Percentiles rank a stretch among this genome's conserved stretches.
Conservation (phyloP, 2,113 vertebrate genomes). For the Tetrax tetrax region DNA sequence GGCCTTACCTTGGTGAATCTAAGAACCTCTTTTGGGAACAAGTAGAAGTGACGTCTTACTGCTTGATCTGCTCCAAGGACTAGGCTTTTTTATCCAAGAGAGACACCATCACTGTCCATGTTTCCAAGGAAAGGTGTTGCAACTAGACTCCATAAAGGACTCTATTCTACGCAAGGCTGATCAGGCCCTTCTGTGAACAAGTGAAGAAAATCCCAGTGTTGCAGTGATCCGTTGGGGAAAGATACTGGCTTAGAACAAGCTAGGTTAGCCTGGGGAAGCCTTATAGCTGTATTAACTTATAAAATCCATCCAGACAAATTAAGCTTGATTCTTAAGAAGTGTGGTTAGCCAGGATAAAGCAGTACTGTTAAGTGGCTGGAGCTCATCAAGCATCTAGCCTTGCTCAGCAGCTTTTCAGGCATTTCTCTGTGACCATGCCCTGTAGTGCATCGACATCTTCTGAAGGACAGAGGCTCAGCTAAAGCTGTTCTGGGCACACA, state of each 20-base stretch:
- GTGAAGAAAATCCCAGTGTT: not conserved
- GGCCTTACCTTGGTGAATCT: not conserved
- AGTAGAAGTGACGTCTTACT: not conserved
- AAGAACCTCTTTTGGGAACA: not conserved
- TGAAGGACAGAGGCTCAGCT: not conserved
- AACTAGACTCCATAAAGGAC: not conserved
- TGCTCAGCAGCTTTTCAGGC: not conserved
- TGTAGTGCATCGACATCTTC: rapidly evolving
- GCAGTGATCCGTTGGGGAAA: not conserved
- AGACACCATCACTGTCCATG: not conserved
- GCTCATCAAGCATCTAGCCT: not conserved
- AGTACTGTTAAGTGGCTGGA: not conserved
- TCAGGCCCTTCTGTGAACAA: not conserved
- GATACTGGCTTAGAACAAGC: not conserved
- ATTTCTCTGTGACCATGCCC: not conserved
- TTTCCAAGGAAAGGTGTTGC: not conserved
- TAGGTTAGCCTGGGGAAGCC: not conserved
- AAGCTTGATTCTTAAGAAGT: not conserved
- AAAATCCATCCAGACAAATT: not conserved
- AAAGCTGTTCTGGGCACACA: not conserved
- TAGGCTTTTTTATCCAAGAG: not conserved
- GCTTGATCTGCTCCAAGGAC: not conserved
- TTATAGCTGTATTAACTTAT: not conserved
- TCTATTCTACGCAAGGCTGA: not conserved
- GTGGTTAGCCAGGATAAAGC: not conserved